phyloP scores from a whole-genome alignment of 2,113 vertebrate species.

The Callaeas wilsoni region DNA sequence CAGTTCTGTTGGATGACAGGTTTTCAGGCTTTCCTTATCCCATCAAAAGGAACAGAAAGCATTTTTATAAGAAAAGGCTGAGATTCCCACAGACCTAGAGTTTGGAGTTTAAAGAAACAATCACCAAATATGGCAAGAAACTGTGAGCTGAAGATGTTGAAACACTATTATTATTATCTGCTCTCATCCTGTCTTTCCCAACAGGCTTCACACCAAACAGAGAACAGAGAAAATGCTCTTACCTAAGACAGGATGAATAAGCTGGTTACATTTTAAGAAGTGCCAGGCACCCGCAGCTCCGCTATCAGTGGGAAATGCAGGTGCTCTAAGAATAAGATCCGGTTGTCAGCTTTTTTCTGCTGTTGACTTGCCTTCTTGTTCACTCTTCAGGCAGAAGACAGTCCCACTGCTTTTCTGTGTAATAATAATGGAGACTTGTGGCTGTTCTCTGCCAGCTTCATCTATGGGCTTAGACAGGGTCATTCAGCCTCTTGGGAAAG shows the following conservation, averaged over 20 bases:
- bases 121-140: conserved; percentile 46
- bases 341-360: background rate
- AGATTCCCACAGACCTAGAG: background rate
- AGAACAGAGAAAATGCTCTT: conserved; percentile 26
- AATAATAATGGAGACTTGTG: background rate
- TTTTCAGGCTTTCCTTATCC: background rate
- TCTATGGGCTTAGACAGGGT: background rate
- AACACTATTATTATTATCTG: conserved; percentile 17
- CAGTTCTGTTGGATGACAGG: background rate
- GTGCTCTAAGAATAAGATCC: background rate
- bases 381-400: background rate
- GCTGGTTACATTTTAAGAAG: conserved; percentile 24
- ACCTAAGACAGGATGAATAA: background rate
- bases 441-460: background rate
- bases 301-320: conserved; percentile 25
- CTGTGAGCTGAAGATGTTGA: background rate
- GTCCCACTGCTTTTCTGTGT: background rate
- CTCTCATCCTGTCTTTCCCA: conserved; percentile 15
- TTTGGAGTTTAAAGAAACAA: background rate
- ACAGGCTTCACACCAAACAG: background rate
- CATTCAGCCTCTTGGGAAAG: background rate
- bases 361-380: background rate
- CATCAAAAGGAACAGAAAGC: background rate
- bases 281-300: background rate
- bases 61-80: background rate